Evolutionary conservation across 2,113 vertebrate species (phyloP).

Genomic region (Paramormyrops kingsleyae): DNA sequence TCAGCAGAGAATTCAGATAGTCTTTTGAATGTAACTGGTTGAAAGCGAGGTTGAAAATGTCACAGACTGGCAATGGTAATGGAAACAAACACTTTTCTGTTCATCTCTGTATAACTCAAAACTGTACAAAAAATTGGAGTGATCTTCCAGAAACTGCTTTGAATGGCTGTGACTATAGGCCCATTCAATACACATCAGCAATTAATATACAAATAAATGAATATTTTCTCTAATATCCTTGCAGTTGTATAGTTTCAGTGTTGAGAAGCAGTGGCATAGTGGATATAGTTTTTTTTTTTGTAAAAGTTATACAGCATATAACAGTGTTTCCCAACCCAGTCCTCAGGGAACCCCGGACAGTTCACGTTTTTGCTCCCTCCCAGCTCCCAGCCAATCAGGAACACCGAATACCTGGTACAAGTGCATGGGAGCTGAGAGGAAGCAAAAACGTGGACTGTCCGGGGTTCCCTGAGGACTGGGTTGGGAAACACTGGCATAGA

Average conservation of each 20-base stretch:
- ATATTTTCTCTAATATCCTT: constrained; percentile 27
- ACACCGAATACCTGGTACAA: too few relatives aligned
- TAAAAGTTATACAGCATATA: neutral
- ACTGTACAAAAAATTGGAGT: neutral
- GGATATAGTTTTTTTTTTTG: neutral
- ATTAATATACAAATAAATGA: constrained; percentile 38
- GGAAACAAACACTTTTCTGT: neutral
- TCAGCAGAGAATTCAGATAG: neutral
- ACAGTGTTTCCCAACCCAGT: too few relatives aligned
- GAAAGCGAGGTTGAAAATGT: neutral
- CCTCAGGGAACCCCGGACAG: too few relatives aligned
- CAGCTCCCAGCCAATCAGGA: too few relatives aligned
- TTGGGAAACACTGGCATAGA: neutral
- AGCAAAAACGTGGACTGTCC: too few relatives aligned
- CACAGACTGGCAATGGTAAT: neutral
- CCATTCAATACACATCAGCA: constrained; percentile 51
- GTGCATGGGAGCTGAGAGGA: too few relatives aligned
- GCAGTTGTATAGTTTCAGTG: neutral
- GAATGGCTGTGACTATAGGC: constrained; percentile 6
- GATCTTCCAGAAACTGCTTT: neutral
- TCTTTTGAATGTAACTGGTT: constrained; percentile 1
- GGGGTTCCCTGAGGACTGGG: too few relatives aligned
- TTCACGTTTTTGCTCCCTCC: too few relatives aligned
- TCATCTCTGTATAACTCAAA: neutral
- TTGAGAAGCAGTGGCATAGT: neutral